Base-by-base conservation (phyloP, 2,888 invertebrate genomes). In the Orgyia antiqua region DNA sequence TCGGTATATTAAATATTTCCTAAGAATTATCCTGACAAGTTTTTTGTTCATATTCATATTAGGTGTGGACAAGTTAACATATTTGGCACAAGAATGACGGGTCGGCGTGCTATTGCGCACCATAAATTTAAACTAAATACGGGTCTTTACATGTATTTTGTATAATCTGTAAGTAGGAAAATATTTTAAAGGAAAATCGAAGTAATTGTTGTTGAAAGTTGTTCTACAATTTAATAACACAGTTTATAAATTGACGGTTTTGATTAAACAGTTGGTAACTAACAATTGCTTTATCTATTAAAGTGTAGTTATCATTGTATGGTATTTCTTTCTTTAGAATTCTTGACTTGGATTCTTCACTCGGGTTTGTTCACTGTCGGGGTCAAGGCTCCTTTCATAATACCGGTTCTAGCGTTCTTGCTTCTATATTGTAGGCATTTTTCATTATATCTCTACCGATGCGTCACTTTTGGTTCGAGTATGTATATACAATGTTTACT, bases 401-500 rank as follows among this genome's bases (percentile, higher is more conserved):
- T 37, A 58, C 58, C 55, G 53, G 53, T 59, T 55, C 44, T 42
- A 67, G 60, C 76, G 56, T 6, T n/a, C n/a, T n/a, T n/a, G n/a
- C 75, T 62, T 68, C 75, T 69, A 63, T 69, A 62, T 58, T 56
- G 59, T 64, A 53, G 60, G 53, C 51, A 59, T 65, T 65, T 59
- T 68, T 69, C 53, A 60, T 62, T 58, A 59, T 42, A 47, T n/a
- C n/a, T n/a, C n/a, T 51, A 9, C 42, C 53, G 60, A 71, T 80
- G 79, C 68, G 80, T 82, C 79, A 78, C 56, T 59, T 45, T 45
- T 50, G 51, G 56, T 45, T 52, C 66, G 60, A 60, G 68, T 63
- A 60, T 52, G 68, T 63, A 59, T 51, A 38, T 52, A 67, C 67
- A 68, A 58, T 77, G 72, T 78, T 79, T 75, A 74, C 73, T 68